A percentile compares a stretch with the other conserved stretches of the same genome.
Evolutionary conservation across 2,797 vertebrate genomes (phyloP).

Genomic region (Lindbergichthys nudifrons): DNA sequence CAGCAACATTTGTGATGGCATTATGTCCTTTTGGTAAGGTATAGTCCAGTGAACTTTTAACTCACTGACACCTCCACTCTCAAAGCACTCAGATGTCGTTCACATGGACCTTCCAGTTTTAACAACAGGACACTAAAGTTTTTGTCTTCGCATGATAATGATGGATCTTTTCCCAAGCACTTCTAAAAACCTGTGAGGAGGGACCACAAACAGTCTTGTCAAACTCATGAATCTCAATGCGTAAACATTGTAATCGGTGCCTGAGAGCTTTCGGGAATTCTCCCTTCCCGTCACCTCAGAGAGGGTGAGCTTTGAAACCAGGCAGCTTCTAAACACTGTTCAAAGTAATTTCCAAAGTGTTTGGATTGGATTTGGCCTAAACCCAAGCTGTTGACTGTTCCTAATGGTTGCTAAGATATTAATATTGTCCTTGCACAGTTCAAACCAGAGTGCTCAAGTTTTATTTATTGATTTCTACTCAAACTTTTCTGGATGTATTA

Average conservation of each 20-base stretch:
- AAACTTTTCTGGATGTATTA: constrained; percentile 43
- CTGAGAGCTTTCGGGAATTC: constrained; percentile 59
- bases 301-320: constrained; percentile 9
- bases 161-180: constrained; percentile 38
- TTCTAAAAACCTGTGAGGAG: constrained; percentile 35
- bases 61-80: neutral
- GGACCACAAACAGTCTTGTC: constrained; percentile 52
- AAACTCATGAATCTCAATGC: constrained; percentile 70
- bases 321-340: constrained; percentile 54
- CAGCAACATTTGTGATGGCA: too few species aligned
- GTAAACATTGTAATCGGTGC: constrained; percentile 66
- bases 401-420: constrained; percentile 47
- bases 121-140: constrained; percentile 17
- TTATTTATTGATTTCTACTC: constrained; percentile 44
- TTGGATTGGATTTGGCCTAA: constrained; percentile 48
- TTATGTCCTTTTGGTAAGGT: too few species aligned
- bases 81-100: constrained; percentile 13
- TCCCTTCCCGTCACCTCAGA: constrained; percentile 46
- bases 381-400: constrained; percentile 44
- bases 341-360: constrained; percentile 61
- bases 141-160: constrained; percentile 50
- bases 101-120: constrained; percentile 27
- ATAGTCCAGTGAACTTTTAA: neutral
- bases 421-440: constrained; percentile 44
- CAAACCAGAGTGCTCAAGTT: constrained; percentile 24